These are phyloP conservation scores for Rambutsinella grinnellia DNA, from an alignment of 2,888 invertebrate species.

Conservation along the genomic window DNA sequence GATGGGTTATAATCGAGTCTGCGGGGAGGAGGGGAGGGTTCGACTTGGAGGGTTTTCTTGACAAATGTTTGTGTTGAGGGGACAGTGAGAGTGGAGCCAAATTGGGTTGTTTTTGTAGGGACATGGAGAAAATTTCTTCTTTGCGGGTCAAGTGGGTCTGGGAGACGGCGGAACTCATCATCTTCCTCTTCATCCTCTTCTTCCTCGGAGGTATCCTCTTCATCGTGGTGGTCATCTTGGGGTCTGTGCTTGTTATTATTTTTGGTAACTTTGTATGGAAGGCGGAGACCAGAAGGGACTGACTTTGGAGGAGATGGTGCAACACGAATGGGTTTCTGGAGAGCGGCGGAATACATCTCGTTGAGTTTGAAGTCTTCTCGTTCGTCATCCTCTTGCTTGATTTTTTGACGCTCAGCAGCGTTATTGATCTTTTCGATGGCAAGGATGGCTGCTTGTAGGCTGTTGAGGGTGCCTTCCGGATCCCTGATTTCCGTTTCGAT, in stretches of 20 bases:
- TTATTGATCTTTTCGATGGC: constrained; percentile 56
- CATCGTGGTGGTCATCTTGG: constrained; percentile 32
- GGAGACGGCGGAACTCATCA: not conserved
- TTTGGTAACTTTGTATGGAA: not conserved
- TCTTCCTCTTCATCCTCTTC: constrained; percentile 23
- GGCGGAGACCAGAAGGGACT: constrained; percentile 14
- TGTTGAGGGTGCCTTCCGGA: constrained; percentile 25
- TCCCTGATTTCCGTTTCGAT: constrained; percentile 18
- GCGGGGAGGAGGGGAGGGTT: not conserved
- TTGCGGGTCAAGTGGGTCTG: constrained; percentile 29
- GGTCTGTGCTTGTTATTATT: not conserved
- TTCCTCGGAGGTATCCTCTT: constrained; percentile 27
- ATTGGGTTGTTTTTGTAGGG: constrained; percentile 14
- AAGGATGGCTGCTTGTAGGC: constrained; percentile 51
- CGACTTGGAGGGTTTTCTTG: constrained; percentile 26
- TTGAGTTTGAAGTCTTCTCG: not conserved
- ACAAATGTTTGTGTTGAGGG: constrained; percentile 38
- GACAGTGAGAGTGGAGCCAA: constrained; percentile 7
- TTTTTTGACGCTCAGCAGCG: constrained; percentile 30
- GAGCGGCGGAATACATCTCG: not conserved
- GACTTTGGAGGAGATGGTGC: not conserved
- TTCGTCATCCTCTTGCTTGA: constrained; percentile 36
- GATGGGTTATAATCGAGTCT: not conserved
- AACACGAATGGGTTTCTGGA: not conserved
- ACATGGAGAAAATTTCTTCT: constrained; percentile 17